Conservation (phyloP, 2,113 vertebrate genomes). For the Anarhynchus alexandrinus region DNA sequence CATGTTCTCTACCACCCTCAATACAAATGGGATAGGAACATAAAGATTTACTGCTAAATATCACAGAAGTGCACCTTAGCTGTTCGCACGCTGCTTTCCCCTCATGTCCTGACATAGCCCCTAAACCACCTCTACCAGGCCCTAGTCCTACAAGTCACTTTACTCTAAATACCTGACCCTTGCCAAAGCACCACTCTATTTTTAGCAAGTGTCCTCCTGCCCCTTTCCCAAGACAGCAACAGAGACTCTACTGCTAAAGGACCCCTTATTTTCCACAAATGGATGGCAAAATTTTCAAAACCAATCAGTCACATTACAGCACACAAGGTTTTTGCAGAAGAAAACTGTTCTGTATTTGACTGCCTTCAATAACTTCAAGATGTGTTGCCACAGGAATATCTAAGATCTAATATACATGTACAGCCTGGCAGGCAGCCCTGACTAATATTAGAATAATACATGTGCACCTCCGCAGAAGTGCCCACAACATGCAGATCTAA, state of each 20-base stretch:
- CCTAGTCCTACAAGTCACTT: neutral
- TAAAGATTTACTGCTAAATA: neutral
- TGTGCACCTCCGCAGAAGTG: neutral
- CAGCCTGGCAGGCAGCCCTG: neutral
- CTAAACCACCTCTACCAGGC: neutral
- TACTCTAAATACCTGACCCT: neutral
- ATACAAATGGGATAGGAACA: neutral
- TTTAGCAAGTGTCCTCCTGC: neutral
- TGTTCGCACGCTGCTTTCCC: neutral
- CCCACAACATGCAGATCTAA: neutral
- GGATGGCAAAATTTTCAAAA: neutral
- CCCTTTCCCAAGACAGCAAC: neutral
- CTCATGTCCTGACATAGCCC: neutral
- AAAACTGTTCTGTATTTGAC: neutral
- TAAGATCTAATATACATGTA: neutral
- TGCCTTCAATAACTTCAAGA: neutral
- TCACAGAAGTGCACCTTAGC: neutral
- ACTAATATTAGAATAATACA: neutral
- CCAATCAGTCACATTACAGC: neutral
- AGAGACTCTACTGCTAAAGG: neutral
- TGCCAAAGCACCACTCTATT: neutral
- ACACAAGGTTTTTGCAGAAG: neutral
- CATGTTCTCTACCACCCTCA: neutral
- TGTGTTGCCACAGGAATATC: neutral
- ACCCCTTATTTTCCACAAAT: neutral